Percentiles rank a stretch among this genome's conserved stretches.
These are phyloP conservation scores for Spizella passerina DNA, from an alignment of 2,797 vertebrate genomes.

Conservation along the genomic window DNA sequence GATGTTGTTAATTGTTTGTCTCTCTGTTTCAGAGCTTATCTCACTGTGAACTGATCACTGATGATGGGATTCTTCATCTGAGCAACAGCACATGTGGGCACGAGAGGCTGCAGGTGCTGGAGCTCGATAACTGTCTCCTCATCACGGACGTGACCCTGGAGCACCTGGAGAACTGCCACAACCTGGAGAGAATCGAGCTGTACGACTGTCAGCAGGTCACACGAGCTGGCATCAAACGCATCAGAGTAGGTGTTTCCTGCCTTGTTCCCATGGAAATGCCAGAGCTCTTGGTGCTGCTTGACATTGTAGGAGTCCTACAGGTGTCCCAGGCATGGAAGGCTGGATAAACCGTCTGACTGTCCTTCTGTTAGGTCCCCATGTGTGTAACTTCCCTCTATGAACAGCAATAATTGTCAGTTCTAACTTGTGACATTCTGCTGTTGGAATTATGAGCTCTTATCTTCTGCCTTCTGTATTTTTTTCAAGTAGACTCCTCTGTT, in stretches of 20 bases:
- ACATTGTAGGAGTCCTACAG: not conserved
- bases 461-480: not conserved
- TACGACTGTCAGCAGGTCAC: constrained; percentile 94
- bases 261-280: not conserved
- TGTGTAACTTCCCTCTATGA: fast-evolving
- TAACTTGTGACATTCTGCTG: not conserved
- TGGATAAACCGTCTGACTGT: not conserved
- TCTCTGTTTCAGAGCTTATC: constrained; percentile 82
- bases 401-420: not conserved
- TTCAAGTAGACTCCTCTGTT: not conserved
- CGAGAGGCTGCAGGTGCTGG: constrained; percentile 87
- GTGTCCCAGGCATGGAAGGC: not conserved
- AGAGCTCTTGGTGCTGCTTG: not conserved
- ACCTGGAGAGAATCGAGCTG: constrained; percentile 89
- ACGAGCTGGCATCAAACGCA: constrained; percentile 90
- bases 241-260: constrained; percentile 79
- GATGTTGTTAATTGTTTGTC: not conserved
- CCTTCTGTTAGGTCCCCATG: not conserved
- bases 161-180: constrained; percentile 90
- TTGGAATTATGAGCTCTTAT: not conserved
- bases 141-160: constrained; percentile 90
- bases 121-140: constrained; percentile 92
- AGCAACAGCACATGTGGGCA: constrained; percentile 90
- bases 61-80: constrained; percentile 90
- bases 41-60: constrained; percentile 92